Conservation (phyloP, 2,113 vertebrate genomes). For the Progne subis region DNA sequence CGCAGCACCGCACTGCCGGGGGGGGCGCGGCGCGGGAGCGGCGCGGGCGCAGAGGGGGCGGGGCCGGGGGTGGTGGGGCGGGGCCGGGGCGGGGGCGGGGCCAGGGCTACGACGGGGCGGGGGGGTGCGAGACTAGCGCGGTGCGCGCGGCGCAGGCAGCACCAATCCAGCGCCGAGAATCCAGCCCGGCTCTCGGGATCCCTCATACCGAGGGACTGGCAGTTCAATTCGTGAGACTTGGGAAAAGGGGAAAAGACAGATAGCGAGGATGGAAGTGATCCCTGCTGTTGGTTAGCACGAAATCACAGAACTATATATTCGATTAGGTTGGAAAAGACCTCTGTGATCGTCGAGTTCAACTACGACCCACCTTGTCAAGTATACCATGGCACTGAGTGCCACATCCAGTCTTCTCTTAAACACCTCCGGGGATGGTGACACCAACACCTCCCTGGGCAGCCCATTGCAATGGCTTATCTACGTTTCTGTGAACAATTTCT, state of each 20-base stretch:
- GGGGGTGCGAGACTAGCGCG: background rate
- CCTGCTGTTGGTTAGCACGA: background rate
- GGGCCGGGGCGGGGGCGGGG: too few species aligned
- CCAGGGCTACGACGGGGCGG: too few species aligned
- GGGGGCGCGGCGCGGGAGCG: too few species aligned
- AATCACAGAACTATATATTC: background rate
- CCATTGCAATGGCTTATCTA: too few species aligned
- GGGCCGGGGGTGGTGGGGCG: too few species aligned
- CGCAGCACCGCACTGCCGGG: too few species aligned
- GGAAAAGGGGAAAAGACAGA: rapidly evolving
- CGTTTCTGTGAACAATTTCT: background rate
- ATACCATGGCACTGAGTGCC: background rate
- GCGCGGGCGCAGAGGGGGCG: too few species aligned
- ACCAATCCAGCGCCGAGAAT: background rate
- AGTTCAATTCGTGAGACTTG: rapidly evolving
- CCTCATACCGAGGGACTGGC: rapidly evolving
- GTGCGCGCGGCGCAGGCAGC: background rate
- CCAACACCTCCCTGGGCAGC: background rate
- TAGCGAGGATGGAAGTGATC: rapidly evolving
- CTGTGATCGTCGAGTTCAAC: too few species aligned
- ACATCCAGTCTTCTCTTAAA: background rate
- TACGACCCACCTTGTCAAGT: rapidly evolving
- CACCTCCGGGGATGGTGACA: too few species aligned
- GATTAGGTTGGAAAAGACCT: background rate
- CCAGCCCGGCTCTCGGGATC: rapidly evolving